Evolutionary conservation across 2,113 vertebrate genomes (phyloP), one percentile per base, ranked within the genome.

Genomic region (Euleptes europaea): DNA sequence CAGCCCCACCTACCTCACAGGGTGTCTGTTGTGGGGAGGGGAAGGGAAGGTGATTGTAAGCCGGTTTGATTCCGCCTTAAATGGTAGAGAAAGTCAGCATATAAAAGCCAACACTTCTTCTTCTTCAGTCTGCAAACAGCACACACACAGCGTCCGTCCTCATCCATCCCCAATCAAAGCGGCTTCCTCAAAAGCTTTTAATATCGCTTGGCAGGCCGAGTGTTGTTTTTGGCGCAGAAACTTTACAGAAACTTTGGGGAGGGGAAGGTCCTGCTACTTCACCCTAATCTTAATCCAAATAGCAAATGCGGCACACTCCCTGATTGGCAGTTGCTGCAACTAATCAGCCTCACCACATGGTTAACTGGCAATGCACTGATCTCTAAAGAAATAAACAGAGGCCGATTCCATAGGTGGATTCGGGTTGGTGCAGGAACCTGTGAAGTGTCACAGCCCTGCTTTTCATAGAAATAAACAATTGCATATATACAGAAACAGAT

Each of bases 101-200:
- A n/a, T n/a, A n/a, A n/a, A n/a, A n/a, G n/a, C n/a, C n/a, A n/a
- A n/a, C n/a, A n/a, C n/a, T n/a, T n/a, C n/a, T n/a, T n/a, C n/a
- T n/a, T n/a, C n/a, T n/a, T 75, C 70, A 63, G 21, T 21, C 71
- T 44, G 6, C 1, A 40, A 38, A 19, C 6, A 44, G 9, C 21
- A 57, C 0, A 21, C n/a, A 73, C 72, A 60, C 0, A 77, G 19
- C 78, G n/a, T 5, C 0, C 60, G 1, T 40, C 0, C 74, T 0
- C 0, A 15, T 47, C 57, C 42, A 26, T n/a, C 49, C 35, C 21
- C 80, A 71, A n/a, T 63, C 72, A 88, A 65, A 0, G 0, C 1
- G 0, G 63, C 78, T 90, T 90, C 78, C 60, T 80, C 60, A 65
- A 89, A 89, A 91, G 85, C 63, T n/a, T 9, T 86, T 91, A 92